Evolutionary conservation across 1,140 invertebrate species (phyloP), one percentile per base, ranked within the genome.

Genomic region (Meteorus sp.): DNA sequence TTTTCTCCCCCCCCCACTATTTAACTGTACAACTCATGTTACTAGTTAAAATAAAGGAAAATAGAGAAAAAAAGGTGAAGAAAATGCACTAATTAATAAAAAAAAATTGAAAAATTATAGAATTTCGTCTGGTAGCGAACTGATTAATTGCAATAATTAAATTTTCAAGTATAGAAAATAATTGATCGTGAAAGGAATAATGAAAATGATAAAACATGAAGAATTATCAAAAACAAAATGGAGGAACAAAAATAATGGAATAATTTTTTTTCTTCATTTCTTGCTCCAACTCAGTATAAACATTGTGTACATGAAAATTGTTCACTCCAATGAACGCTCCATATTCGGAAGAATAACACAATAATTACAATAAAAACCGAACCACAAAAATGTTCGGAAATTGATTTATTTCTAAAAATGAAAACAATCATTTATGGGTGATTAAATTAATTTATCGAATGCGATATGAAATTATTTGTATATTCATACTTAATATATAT

Each of bases 1-100:
- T 68, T 43, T 69, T 64, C 58, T 62, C 67, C 64, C 61, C 56
- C 64, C 50, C 39, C 62, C 65, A 64, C 64, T 65, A 62, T 66
- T n/a, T n/a, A n/a, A 68, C 60, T 66, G 41, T 43, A 43, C 47
- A 67, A 57, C 59, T 69, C 60, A 61, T 67, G 63, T 68, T 68
- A 70, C 65, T 64, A 61, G 63, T 45, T 47, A 64, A 59, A 44
- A 62, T 31, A 59, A 55, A 58, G 59, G 52, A 33, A 61, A 59
- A 45, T 15, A 13, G 47, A 47, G 19, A 59, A 56, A 65, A 57
- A 44, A 54, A 58, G 56, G 25, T 52, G 57, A 58, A 61, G 45
- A 58, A 56, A 59, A 59, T 54, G 43, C 43, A 59, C 60, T 63
- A 61, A 60, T 48, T 56, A 59, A 62, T 60, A 59, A 60, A 59